These are phyloP conservation scores for Myotis vivesi DNA, from an alignment of 2,797 vertebrate genomes.

Conservation along the genomic window DNA sequence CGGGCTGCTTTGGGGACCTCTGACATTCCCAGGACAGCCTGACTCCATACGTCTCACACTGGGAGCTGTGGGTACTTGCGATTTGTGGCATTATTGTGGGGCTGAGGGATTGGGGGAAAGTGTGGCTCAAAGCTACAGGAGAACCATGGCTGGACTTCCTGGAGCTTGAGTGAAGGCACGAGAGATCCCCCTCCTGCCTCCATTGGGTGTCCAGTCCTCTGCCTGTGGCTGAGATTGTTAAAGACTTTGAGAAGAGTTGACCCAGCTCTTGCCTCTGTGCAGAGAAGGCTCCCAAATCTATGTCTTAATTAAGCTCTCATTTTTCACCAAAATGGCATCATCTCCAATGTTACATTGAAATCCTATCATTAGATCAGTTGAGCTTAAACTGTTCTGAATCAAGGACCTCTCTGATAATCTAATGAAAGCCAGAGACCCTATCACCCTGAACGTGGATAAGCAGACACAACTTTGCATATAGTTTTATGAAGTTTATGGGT, in stretches of 20 bases:
- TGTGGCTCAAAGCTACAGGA: neutral
- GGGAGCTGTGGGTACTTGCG: accelerated
- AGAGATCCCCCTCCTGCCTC: too few relatives aligned
- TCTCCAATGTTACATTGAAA: neutral
- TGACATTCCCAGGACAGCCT: neutral
- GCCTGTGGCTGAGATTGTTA: neutral
- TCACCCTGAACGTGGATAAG: neutral
- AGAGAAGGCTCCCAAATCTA: neutral
- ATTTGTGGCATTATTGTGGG: neutral
- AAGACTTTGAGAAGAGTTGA: neutral
- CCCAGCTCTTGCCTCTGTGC: neutral
- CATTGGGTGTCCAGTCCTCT: neutral
- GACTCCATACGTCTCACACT: neutral
- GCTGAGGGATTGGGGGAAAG: too few relatives aligned
- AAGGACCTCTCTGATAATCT: neutral
- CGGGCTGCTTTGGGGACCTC: neutral
- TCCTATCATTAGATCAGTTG: neutral
- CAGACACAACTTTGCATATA: neutral
- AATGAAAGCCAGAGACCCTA: neutral
- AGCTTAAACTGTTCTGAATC: neutral
- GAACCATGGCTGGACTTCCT: neutral
- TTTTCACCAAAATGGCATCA: neutral
- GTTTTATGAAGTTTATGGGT: neutral
- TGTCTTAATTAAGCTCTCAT: neutral
- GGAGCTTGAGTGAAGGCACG: neutral